Conservation (phyloP, 2,888 invertebrate species). For the Sialis lutaria region DNA sequence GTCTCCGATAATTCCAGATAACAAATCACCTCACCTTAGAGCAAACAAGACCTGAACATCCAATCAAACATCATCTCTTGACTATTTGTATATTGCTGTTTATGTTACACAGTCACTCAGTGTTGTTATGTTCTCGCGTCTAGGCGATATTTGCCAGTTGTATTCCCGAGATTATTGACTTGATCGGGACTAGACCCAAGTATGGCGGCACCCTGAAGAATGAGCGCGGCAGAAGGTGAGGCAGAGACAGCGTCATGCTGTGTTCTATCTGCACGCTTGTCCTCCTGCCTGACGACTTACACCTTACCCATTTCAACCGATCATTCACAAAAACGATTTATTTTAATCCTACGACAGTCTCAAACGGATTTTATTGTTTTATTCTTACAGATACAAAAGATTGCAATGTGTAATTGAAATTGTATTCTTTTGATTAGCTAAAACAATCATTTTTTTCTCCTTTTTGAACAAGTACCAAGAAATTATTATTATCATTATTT, state of each 20-base stretch:
- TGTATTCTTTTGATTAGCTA: too few relatives aligned
- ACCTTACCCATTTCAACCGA: neutral
- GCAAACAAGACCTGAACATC: neutral
- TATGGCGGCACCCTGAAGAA: conserved; percentile 99
- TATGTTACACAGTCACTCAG: conserved; percentile 13
- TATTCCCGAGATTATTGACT: conserved; percentile 99
- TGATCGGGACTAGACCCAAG: conserved; percentile 99
- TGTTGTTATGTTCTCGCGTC: conserved; percentile 40
- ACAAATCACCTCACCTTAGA: too few relatives aligned
- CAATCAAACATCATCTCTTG: conserved; percentile 7
- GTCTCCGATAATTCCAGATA: too few relatives aligned
- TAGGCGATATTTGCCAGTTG: conserved; percentile 99
- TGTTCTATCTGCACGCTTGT: conserved; percentile 9
- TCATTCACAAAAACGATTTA: neutral
- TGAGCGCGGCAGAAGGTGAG: conserved; percentile 99
- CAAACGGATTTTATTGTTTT: too few relatives aligned
- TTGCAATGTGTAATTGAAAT: too few relatives aligned
- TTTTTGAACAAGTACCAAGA: too few relatives aligned
- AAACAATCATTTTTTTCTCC: too few relatives aligned
- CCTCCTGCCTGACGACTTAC: conserved; percentile 1
- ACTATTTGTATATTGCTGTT: conserved; percentile 5
- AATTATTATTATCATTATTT: too few relatives aligned
- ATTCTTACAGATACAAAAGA: too few relatives aligned
- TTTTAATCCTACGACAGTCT: too few relatives aligned
- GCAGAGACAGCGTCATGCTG: conserved; percentile 25